phyloP scores from a whole-genome alignment of 2,797 vertebrate species.

The Euphonia xanthogaster region DNA sequence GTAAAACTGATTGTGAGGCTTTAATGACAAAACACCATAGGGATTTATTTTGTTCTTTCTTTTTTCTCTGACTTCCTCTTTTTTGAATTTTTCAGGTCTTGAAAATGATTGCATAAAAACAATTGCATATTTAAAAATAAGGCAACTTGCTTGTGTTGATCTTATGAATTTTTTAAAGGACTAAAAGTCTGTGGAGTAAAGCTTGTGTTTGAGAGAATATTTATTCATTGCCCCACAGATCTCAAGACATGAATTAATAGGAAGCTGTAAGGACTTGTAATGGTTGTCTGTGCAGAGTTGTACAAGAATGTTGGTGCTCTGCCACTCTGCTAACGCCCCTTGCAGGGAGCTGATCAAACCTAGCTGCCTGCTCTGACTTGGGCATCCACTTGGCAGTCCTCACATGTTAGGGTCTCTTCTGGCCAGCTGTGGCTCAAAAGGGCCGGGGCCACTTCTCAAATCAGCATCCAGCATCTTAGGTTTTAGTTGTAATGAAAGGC shows the following conservation, averaged over 20 bases:
- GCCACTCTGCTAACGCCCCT: rapidly evolving
- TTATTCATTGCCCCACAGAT: neutral
- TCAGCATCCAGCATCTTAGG: neutral
- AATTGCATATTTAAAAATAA: neutral
- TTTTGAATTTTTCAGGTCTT: neutral
- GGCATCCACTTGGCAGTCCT: neutral
- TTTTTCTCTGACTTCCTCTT: neutral
- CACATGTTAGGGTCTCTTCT: neutral
- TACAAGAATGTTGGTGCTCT: neutral
- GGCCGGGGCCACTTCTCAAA: neutral
- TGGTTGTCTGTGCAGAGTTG: neutral
- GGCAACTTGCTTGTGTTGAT: neutral
- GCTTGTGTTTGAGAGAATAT: neutral
- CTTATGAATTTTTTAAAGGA: neutral
- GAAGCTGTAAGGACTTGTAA: neutral
- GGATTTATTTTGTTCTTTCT: neutral
- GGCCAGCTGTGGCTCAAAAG: neutral
- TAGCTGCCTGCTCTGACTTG: neutral
- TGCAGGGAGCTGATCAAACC: rapidly evolving
- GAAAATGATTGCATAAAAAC: neutral
- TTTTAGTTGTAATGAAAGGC: neutral
- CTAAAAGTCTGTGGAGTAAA: neutral
- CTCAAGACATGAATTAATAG: neutral
- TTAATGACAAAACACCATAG: neutral
- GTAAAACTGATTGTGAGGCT: neutral